These are phyloP conservation scores for Phylloscopus whistleri DNA, from an alignment of 2,113 vertebrate genomes.

Conservation along the genomic window DNA sequence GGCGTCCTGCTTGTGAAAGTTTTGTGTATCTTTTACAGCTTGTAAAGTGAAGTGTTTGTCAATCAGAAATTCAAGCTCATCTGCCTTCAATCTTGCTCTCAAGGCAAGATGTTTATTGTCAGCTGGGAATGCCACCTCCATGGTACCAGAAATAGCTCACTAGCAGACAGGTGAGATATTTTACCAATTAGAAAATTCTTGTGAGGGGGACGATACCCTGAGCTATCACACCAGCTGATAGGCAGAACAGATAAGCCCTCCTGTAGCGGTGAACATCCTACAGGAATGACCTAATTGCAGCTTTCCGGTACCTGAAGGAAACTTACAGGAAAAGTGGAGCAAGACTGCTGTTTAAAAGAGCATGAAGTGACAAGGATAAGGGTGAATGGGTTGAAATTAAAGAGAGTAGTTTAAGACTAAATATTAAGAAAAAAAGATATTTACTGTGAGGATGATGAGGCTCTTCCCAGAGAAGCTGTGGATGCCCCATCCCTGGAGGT, in stretches of 20 bases:
- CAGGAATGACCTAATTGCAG: background rate
- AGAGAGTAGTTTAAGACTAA: background rate
- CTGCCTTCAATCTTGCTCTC: background rate
- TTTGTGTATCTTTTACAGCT: background rate
- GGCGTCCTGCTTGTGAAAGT: rapidly evolving
- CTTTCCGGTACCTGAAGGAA: background rate
- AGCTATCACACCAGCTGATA: background rate
- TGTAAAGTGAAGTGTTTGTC: background rate
- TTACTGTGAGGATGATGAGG: background rate
- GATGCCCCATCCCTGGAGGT: background rate
- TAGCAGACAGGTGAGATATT: background rate
- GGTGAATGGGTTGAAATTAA: background rate
- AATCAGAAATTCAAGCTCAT: background rate
- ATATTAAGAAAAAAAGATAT: background rate
- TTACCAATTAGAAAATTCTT: background rate
- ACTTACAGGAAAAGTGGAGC: background rate
- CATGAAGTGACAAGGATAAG: background rate
- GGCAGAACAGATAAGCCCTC: background rate
- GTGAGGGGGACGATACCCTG: background rate
- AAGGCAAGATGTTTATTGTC: background rate
- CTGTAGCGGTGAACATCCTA: background rate
- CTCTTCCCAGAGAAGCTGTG: background rate
- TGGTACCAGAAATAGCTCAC: background rate
- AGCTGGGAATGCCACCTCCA: background rate
- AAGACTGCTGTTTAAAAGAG: background rate